phyloP scores from a whole-genome alignment of 2,888 invertebrate species.

The Caenorhabditis imperialis region DNA sequence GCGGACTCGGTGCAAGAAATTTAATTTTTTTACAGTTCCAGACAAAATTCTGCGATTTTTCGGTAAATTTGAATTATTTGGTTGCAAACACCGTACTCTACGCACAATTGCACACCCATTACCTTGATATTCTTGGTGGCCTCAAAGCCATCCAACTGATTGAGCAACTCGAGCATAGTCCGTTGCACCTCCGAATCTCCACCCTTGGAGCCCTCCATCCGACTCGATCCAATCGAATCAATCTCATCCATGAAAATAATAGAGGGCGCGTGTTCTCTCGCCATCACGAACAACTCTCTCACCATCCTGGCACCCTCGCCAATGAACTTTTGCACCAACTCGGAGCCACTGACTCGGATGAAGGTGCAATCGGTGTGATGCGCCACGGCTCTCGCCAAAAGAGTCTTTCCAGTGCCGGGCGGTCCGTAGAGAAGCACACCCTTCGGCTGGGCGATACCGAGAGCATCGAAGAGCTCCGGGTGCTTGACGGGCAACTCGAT shows the following conservation, averaged over 20 bases:
- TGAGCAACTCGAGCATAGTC: conserved; percentile 97
- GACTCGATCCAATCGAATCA: conserved; percentile 98
- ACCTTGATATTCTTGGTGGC: conserved; percentile 99
- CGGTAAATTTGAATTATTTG: too few relatives aligned
- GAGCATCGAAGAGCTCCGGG: conserved; percentile 97
- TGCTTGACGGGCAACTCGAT: conserved; percentile 99
- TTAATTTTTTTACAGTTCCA: too few relatives aligned
- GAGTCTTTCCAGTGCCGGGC: conserved; percentile 94
- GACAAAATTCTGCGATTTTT: too few relatives aligned
- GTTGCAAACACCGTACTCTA: too few relatives aligned
- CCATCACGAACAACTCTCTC: conserved; percentile 90
- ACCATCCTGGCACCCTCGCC: conserved; percentile 99
- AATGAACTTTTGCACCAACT: conserved; percentile 98
- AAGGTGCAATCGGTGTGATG: conserved; percentile 99
- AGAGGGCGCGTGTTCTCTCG: conserved; percentile 97
- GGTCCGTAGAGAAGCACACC: conserved; percentile 95
- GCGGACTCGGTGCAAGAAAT: too few relatives aligned
- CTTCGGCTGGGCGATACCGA: conserved; percentile 98
- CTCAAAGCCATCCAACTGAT: conserved; percentile 98
- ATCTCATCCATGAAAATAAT: conserved; percentile 99
- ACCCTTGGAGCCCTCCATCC: conserved; percentile 87
- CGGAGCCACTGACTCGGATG: conserved; percentile 97
- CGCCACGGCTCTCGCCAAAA: conserved; percentile 96
- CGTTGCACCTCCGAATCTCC: conserved; percentile 97
- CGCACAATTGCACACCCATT: too few relatives aligned